Evolutionary conservation across 2,797 vertebrate genomes (phyloP), one percentile per base, ranked within the genome.

Genomic region (Columba guinea): DNA sequence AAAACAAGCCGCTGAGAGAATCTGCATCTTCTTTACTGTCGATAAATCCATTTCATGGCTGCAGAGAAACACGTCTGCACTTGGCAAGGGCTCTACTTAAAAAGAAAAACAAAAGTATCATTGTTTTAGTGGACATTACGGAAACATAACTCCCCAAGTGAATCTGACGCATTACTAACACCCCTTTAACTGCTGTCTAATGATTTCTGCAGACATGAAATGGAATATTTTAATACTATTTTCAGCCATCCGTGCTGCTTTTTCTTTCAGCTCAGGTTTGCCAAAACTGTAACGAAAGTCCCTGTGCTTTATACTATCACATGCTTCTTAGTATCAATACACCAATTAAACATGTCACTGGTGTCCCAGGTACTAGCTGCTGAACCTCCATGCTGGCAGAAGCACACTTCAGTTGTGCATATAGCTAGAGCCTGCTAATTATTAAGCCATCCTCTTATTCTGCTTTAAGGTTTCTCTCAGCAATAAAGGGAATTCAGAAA

Each of bases 151-250:
- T 96, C 80, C 76, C 94, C 79, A 62, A 87, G 89, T 64, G 93
- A 96, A 87, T 85, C 64, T 90, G 91, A 95, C 18, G 24, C 90
- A 96, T 96, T 96, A 97, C 83, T 88, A 97, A 91, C 83, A 95
- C 77, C 92, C 91, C 95, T 95, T 96, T 93, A 97, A 93, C 80
- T 4, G 1, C 91, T 83, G 90, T 46, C 95, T 96, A 97, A 97
- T 95, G 96, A 96, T 70, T 97, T 96, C 78, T 94, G 67, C 96
- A 96, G 96, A 94, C 92, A 93, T n/a, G 70, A 84, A 96, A 96
- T 84, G 76, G 94, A 97, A 89, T 92, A 96, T 96, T 97, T 98
- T 95, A 97, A 52, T 90, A 80, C 84, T 95, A 62, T 95, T 97
- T 96, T 90, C 93, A 96, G 87, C 96, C 96, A 97, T 96, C 96